These are phyloP conservation scores for Bombyx mori DNA, from an alignment of 1,140 invertebrate genomes.

Conservation along the genomic window DNA sequence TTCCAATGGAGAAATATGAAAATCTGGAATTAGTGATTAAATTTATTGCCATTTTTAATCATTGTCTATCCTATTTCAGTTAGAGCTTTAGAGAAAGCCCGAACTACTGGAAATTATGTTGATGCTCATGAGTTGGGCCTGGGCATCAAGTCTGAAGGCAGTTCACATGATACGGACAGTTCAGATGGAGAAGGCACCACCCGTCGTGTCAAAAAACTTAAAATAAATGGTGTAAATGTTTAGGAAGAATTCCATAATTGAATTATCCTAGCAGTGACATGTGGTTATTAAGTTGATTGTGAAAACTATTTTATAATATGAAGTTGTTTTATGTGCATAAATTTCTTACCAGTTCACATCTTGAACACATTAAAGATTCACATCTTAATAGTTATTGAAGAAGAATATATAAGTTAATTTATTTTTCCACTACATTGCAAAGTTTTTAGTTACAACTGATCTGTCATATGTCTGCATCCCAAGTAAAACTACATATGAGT, in stretches of 20 bases:
- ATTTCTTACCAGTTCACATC: no score
- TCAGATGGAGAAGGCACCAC: conserved; percentile 68
- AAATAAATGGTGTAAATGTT: conserved; percentile 62
- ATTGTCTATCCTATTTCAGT: conserved; percentile 62
- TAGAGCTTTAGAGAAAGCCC: conserved; percentile 76
- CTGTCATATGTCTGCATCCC: no score
- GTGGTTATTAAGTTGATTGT: no score
- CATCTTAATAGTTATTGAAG: no score
- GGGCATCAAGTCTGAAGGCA: conserved; percentile 65
- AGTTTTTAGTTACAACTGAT: no score
- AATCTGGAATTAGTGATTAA: background rate
- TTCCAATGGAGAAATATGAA: background rate
- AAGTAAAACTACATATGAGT: no score
- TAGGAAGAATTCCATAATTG: conserved; percentile 15
- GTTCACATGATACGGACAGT: conserved; percentile 67
- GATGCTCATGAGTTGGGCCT: conserved; percentile 57
- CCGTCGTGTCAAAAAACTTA: conserved; percentile 64
- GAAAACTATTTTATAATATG: no score
- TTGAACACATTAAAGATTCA: no score
- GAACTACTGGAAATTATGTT: conserved; percentile 76
- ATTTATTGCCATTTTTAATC: background rate
- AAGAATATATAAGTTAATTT: no score
- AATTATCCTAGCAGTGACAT: no score
- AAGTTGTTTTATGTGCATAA: no score
- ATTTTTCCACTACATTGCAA: no score